Evolutionary conservation across 92 coral and sea anemone species (phyloP).

Genomic region (Epizoanthus stellaris): DNA sequence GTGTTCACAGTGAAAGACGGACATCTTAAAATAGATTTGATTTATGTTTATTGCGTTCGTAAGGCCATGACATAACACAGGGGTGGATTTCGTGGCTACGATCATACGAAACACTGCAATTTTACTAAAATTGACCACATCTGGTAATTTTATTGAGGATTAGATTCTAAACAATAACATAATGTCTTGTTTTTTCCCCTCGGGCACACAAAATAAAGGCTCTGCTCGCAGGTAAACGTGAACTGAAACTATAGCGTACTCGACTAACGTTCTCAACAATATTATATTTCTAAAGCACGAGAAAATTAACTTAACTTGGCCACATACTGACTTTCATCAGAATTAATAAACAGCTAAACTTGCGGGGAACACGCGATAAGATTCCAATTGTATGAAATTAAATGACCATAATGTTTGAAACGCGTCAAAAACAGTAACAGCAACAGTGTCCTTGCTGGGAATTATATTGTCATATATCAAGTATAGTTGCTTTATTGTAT

Average conservation of each 20-base stretch:
- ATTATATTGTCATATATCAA: background rate
- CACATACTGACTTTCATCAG: slow-evolving; percentile 27
- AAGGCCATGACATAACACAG: too few species aligned
- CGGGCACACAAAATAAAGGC: background rate
- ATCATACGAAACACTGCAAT: too few species aligned
- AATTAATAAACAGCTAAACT: slow-evolving; percentile 39
- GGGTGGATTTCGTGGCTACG: too few species aligned
- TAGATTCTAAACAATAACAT: slow-evolving; percentile 15
- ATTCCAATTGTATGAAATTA: slow-evolving; percentile 8
- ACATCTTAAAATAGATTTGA: background rate
- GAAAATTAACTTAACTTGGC: slow-evolving; percentile 38
- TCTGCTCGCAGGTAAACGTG: background rate
- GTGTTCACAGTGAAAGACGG: too few species aligned
- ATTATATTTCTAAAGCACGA: slow-evolving; percentile 21
- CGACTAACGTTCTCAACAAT: background rate
- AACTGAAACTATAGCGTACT: background rate
- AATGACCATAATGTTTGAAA: slow-evolving; percentile 3
- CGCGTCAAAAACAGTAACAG: background rate
- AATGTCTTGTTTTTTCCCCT: background rate
- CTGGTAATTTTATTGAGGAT: too few species aligned
- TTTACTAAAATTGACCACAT: too few species aligned
- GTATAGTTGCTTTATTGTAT: background rate
- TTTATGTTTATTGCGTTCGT: too few species aligned
- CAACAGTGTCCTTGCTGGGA: background rate
- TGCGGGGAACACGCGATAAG: slow-evolving; percentile 45